Evolutionary conservation across 2,888 invertebrate species (phyloP).

Genomic region (Caenorhabditis doughertyi): DNA sequence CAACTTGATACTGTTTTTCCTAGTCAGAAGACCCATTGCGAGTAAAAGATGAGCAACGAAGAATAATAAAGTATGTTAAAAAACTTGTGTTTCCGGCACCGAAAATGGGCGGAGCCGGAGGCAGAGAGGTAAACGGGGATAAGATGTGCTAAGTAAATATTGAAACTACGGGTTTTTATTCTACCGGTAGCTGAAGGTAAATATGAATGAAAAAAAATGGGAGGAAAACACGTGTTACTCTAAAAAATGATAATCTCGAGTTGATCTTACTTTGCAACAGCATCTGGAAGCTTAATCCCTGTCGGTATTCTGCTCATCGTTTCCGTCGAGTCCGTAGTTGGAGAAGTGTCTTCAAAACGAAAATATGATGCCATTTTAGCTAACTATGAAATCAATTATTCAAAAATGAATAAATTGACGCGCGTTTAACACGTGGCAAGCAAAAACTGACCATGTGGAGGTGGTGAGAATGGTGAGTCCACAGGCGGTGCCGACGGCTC

Average conservation of each 20-base stretch:
- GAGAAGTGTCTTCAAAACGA: conserved; percentile 41
- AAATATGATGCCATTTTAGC: conserved; percentile 8
- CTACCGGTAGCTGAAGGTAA: conserved; percentile 56
- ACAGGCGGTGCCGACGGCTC: conserved; percentile 46
- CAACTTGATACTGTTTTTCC: conserved; percentile 43
- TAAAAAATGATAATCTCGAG: not conserved
- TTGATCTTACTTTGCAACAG: conserved; percentile 39
- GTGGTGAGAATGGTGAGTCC: conserved; percentile 40
- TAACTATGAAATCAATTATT: not conserved
- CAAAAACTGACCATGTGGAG: conserved; percentile 30
- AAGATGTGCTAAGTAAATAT: conserved; percentile 32
- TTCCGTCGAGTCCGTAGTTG: conserved; percentile 30
- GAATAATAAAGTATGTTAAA: not conserved
- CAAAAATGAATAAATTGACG: conserved; percentile 17
- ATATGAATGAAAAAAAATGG: conserved; percentile 10
- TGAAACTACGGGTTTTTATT: conserved; percentile 38
- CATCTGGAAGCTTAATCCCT: conserved; percentile 53
- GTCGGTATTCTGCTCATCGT: conserved; percentile 62
- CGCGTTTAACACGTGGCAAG: conserved; percentile 17
- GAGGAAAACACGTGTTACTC: not conserved
- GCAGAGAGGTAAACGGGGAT: conserved; percentile 13
- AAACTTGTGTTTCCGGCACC: conserved; percentile 24
- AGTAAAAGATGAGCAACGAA: no score
- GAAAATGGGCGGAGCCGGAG: not conserved
- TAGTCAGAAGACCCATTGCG: conserved; percentile 29